These are phyloP conservation scores for Ophion slaviceki DNA, from an alignment of 2,888 invertebrate species.

Conservation along the genomic window DNA sequence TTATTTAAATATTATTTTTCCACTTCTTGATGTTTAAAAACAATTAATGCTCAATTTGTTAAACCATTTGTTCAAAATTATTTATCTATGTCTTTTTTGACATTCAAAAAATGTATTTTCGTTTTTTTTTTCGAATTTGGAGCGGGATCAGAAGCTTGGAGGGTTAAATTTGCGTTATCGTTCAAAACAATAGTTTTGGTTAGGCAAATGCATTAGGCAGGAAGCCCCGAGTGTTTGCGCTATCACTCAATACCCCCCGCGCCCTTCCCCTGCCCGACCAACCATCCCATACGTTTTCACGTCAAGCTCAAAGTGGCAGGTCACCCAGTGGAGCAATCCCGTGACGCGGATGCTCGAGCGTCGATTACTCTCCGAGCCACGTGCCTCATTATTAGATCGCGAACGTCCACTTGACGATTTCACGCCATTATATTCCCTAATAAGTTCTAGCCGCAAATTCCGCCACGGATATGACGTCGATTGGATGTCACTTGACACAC, in stretches of 20 bases:
- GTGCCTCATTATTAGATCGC: conserved; percentile 17
- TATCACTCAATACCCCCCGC: conserved; percentile 9
- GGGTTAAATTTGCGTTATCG: background rate
- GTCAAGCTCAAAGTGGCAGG: conserved; percentile 54
- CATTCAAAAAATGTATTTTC: too few relatives aligned
- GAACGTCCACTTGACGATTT: conserved; percentile 21
- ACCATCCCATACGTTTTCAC: conserved; percentile 15
- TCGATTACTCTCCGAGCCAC: conserved; percentile 44
- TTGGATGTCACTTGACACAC: conserved; percentile 6
- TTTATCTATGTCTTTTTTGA: too few relatives aligned
- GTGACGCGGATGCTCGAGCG: conserved; percentile 33
- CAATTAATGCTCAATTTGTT: too few relatives aligned
- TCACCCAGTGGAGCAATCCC: conserved; percentile 51
- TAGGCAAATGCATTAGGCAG: background rate
- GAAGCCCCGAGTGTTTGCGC: conserved; percentile 1
- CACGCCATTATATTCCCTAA: conserved; percentile 16
- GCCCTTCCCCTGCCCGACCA: background rate
- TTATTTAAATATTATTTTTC: too few relatives aligned
- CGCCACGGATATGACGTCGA: conserved; percentile 42
- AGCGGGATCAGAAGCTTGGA: background rate
- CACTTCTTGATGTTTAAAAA: too few relatives aligned
- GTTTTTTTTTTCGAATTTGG: too few relatives aligned
- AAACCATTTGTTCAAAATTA: too few relatives aligned
- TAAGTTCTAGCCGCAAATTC: conserved; percentile 19
- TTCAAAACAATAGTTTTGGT: background rate